A percentile compares a stretch with the other conserved stretches of the same genome.
These are phyloP conservation scores for Callipepla californica DNA, from an alignment of 2,113 vertebrate species.

Conservation along the genomic window DNA sequence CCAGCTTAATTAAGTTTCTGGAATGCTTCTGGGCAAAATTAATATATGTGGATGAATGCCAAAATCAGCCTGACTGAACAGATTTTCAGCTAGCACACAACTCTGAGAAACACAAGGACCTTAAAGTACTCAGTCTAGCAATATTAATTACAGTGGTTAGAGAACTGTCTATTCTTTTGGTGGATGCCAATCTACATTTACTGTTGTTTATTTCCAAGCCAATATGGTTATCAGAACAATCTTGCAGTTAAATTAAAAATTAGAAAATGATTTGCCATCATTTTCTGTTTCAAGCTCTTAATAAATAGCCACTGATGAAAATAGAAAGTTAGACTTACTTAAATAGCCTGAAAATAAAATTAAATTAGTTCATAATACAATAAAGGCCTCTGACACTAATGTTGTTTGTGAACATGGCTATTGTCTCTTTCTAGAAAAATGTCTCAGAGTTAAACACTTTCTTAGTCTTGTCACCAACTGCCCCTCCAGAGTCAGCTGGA, in stretches of 20 bases:
- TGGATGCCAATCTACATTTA: slow-evolving; percentile 44
- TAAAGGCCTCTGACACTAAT: neutral
- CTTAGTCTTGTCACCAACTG: neutral
- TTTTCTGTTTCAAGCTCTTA: slow-evolving; percentile 33
- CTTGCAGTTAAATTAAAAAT: slow-evolving; percentile 64
- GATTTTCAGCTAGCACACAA: slow-evolving; percentile 49
- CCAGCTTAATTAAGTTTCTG: slow-evolving; percentile 73
- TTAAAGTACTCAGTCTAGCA: slow-evolving; percentile 27
- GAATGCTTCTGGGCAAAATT: slow-evolving; percentile 67
- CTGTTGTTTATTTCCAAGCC: slow-evolving; percentile 55
- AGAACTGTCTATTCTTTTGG: slow-evolving; percentile 25
- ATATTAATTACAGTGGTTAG: slow-evolving; percentile 53
- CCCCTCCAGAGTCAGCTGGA: neutral
- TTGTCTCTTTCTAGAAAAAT: neutral
- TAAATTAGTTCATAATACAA: slow-evolving; percentile 42
- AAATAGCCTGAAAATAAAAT: slow-evolving; percentile 14
- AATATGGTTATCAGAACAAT: slow-evolving; percentile 42
- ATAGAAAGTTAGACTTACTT: slow-evolving; percentile 38
- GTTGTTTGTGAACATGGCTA: neutral
- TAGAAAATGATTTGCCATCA: slow-evolving; percentile 38
- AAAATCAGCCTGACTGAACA: slow-evolving; percentile 57
- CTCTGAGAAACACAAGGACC: slow-evolving; percentile 16
- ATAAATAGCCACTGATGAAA: slow-evolving; percentile 48
- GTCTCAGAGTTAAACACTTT: neutral
- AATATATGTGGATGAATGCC: slow-evolving; percentile 61